Percentiles rank a stretch among this genome's conserved stretches.
Evolutionary conservation across 2,888 invertebrate species (phyloP).

Genomic region (Mythimna ferrago): DNA sequence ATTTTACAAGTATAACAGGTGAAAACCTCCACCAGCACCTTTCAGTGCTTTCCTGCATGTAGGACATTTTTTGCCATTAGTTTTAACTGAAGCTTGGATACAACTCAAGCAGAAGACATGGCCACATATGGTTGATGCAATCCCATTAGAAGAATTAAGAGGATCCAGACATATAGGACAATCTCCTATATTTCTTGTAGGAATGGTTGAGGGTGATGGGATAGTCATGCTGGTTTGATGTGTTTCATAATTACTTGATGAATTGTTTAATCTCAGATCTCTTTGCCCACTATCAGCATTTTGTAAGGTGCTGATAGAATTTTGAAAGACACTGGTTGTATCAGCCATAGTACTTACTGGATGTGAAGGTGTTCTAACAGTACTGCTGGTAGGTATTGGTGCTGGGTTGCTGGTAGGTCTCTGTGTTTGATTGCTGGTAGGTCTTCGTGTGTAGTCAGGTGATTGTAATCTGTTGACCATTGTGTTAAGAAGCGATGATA

Average conservation of each 20-base stretch:
- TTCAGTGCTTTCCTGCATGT: slow-evolving; percentile 74
- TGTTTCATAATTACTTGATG: slow-evolving; percentile 5
- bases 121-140: slow-evolving; percentile 79
- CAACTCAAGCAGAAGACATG: slow-evolving; percentile 79
- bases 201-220: neutral
- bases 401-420: too few species aligned
- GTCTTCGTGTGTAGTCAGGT: neutral
- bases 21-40: slow-evolving; percentile 68
- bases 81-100: slow-evolving; percentile 68
- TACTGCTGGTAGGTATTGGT: neutral
- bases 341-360: slow-evolving; percentile 8
- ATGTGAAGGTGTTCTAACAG: neutral
- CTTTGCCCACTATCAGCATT: neutral
- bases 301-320: neutral
- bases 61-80: slow-evolving; percentile 75
- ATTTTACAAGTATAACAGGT: slow-evolving; percentile 74
- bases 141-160: slow-evolving; percentile 58
- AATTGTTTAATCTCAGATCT: too few species aligned
- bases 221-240: neutral
- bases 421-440: too few species aligned
- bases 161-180: slow-evolving; percentile 80
- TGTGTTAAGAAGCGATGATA: neutral
- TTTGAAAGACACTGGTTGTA: neutral
- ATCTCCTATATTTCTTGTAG: slow-evolving; percentile 64
- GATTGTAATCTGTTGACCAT: neutral